phyloP scores from a whole-genome alignment of 1,140 invertebrate species.

The Magallana ariakensis region DNA sequence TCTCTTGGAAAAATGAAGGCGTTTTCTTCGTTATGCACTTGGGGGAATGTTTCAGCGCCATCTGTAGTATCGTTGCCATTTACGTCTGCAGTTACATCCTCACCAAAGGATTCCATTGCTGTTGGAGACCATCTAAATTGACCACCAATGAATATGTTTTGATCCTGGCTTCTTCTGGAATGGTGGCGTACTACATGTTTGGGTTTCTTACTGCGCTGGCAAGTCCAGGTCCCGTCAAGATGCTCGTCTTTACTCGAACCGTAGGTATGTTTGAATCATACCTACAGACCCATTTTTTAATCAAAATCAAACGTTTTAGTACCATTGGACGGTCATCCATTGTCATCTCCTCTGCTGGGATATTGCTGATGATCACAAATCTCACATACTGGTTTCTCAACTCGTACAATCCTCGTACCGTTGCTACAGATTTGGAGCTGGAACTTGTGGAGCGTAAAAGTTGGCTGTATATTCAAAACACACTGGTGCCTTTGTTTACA shows the following conservation, averaged over 20 bases:
- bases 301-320: not conserved
- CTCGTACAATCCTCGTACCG: not conserved
- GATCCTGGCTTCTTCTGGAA: not conserved
- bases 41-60: not conserved
- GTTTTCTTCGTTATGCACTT: not conserved
- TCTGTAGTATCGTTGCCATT: not conserved
- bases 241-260: not conserved
- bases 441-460: not conserved
- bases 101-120: not conserved
- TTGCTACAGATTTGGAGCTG: not conserved
- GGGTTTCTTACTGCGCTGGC: not conserved
- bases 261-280: not conserved
- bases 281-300: not conserved
- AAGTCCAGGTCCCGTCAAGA: not conserved
- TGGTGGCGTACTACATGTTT: not conserved
- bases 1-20: not conserved
- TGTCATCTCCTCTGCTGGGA: not conserved
- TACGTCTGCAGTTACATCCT: not conserved
- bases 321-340: not conserved
- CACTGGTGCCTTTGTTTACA: not conserved
- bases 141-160: not conserved
- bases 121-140: not conserved
- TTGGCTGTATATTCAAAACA: not conserved
- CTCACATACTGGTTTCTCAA: not conserved
- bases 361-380: not conserved